Evolutionary conservation across 2,888 invertebrate genomes (phyloP).

Genomic region (Ormyrus pomaceus): DNA sequence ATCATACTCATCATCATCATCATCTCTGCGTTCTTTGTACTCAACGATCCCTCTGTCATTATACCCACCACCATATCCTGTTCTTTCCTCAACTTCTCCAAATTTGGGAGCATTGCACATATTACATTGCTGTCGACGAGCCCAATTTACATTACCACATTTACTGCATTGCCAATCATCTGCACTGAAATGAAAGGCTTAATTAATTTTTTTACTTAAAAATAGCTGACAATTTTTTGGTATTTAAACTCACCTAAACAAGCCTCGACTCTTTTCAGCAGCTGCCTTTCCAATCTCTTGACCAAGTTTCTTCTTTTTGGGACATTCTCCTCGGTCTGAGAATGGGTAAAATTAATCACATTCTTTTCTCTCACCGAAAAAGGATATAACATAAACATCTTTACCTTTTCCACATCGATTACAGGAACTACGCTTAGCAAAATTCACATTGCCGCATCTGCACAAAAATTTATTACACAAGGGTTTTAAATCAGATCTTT

Average conservation of each 20-base stretch:
- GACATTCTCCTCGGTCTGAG: constrained; percentile 75
- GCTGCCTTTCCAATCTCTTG: constrained; percentile 98
- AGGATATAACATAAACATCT: constrained; percentile 50
- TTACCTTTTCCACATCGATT: constrained; percentile 92
- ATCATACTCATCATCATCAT: constrained; percentile 96
- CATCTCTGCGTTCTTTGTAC: constrained; percentile 90
- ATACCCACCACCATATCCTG: constrained; percentile 92
- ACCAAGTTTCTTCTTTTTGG: constrained; percentile 89
- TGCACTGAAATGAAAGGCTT: constrained; percentile 82
- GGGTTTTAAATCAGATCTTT: too few species aligned
- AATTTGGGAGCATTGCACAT: constrained; percentile 99
- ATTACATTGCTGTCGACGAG: constrained; percentile 95
- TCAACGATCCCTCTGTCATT: constrained; percentile 98
- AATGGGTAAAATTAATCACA: constrained; percentile 56
- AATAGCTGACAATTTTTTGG: constrained; percentile 7
- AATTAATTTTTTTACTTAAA: neutral
- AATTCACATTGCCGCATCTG: constrained; percentile 95
- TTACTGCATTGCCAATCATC: constrained; percentile 99
- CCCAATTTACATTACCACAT: constrained; percentile 99
- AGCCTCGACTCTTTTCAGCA: constrained; percentile 98
- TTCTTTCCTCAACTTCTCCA: constrained; percentile 91
- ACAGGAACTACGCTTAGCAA: constrained; percentile 92
- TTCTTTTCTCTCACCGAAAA: constrained; percentile 45
- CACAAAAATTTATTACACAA: constrained; percentile 54
- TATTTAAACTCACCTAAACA: constrained; percentile 77